These are phyloP conservation scores for Myiozetetes cayanensis DNA, from an alignment of 2,113 vertebrate species.

Conservation along the genomic window DNA sequence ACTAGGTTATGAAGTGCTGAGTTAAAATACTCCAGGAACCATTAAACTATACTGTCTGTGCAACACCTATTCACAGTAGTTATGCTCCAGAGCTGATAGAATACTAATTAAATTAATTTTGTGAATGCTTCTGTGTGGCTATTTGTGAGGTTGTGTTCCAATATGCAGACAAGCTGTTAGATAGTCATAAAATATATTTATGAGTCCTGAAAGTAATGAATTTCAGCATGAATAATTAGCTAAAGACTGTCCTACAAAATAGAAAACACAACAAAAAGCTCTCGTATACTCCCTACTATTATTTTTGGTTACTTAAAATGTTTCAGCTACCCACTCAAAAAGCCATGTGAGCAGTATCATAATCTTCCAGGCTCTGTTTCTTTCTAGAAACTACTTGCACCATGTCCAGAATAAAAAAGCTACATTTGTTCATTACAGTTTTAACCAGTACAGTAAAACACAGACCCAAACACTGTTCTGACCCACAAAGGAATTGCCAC, in stretches of 20 bases:
- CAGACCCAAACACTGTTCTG: not conserved
- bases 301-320: slow-evolving; percentile 63
- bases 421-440: not conserved
- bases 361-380: slow-evolving; percentile 19
- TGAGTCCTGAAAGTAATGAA: slow-evolving; percentile 42
- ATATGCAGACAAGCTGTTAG: slow-evolving; percentile 56
- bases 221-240: slow-evolving; percentile 47
- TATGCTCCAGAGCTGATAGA: slow-evolving; percentile 34
- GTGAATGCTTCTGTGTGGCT: slow-evolving; percentile 12
- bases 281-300: slow-evolving; percentile 56
- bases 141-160: slow-evolving; percentile 47
- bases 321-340: slow-evolving; percentile 57
- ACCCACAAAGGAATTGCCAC: not conserved
- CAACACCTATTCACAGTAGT: slow-evolving; percentile 54
- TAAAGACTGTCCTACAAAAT: slow-evolving; percentile 35
- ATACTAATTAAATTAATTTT: slow-evolving; percentile 62
- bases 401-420: not conserved
- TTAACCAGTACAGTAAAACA: not conserved
- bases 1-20: not conserved
- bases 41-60: slow-evolving; percentile 41
- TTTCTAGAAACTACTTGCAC: slow-evolving; percentile 47
- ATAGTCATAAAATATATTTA: slow-evolving; percentile 58
- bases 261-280: slow-evolving; percentile 54
- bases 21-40: not conserved
- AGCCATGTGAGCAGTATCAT: slow-evolving; percentile 4